phyloP scores from a whole-genome alignment of 64 coral and sea anemone species.

The Orbicella faveolata region DNA sequence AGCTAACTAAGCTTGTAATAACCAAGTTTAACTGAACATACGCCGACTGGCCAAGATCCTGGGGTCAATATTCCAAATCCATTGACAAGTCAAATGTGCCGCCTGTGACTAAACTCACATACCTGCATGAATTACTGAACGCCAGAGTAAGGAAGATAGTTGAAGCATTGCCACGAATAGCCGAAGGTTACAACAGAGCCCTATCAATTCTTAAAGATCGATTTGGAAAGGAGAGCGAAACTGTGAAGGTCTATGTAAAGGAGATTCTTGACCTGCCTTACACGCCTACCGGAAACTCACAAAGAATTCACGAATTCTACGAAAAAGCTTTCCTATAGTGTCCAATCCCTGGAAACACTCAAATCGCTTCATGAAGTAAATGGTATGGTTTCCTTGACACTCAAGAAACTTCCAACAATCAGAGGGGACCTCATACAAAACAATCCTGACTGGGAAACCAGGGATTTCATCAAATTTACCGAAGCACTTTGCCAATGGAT shows the following conservation, averaged over 20 bases:
- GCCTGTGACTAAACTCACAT: slow-evolving; percentile 43
- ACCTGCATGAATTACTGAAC: slow-evolving; percentile 27
- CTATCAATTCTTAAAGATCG: not conserved
- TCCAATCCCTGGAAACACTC: not conserved
- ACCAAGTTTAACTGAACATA: slow-evolving; percentile 49
- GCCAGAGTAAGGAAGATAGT: slow-evolving; percentile 41
- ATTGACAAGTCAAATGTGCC: slow-evolving; percentile 39
- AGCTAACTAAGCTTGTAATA: slow-evolving; percentile 30
- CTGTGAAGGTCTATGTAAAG: slow-evolving; percentile 24
- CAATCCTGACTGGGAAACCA: slow-evolving; percentile 41
- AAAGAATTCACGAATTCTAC: slow-evolving; percentile 1
- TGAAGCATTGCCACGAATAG: not conserved
- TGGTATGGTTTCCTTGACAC: slow-evolving; percentile 41
- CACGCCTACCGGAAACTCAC: not conserved
- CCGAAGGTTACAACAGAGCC: slow-evolving; percentile 3
- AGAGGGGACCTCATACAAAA: slow-evolving; percentile 50
- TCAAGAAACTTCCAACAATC: slow-evolving; percentile 45
- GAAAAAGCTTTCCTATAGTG: not conserved
- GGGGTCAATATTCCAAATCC: slow-evolving; percentile 42
- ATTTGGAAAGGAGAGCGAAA: not conserved
- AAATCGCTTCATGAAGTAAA: slow-evolving; percentile 15
- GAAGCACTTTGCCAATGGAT: not conserved
- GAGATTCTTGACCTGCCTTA: slow-evolving; percentile 45
- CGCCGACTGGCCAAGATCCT: slow-evolving; percentile 39
- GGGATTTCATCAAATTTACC: not conserved